Evolutionary conservation across 2,888 invertebrate species (phyloP).

Genomic region (Cheilosia variabilis): DNA sequence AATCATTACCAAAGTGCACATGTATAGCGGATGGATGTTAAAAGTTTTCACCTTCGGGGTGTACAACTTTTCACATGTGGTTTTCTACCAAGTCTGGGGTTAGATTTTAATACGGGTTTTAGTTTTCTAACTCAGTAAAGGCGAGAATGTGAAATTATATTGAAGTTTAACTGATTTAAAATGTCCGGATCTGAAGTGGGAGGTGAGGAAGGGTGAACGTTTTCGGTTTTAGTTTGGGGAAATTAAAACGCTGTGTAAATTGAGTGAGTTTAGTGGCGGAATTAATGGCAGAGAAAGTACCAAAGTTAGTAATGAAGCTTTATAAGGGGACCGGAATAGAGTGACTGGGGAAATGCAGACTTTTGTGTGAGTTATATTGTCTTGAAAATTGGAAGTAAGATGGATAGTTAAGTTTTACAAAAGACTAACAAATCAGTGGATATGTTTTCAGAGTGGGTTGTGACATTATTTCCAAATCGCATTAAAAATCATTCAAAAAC

Average conservation of each 20-base stretch:
- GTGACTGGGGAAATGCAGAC: no score
- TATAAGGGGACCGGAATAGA: no score
- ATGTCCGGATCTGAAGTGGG: neutral
- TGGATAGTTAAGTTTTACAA: no score
- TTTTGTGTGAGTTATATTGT: no score
- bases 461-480: no score
- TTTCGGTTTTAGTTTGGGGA: slow-evolving; percentile 5
- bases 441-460: no score
- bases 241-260: slow-evolving; percentile 50
- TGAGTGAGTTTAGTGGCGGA: slow-evolving; percentile 41
- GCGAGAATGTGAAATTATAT: slow-evolving; percentile 45
- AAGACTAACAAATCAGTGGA: no score
- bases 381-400: no score
- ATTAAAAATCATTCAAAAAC: no score
- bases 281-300: neutral
- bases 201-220: neutral
- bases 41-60: slow-evolving; percentile 59
- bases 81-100: slow-evolving; percentile 19
- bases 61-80: slow-evolving; percentile 41
- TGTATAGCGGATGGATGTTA: slow-evolving; percentile 41
- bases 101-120: slow-evolving; percentile 30
- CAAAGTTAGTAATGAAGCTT: no score
- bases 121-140: slow-evolving; percentile 38
- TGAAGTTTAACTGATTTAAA: slow-evolving; percentile 59
- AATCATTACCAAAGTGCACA: slow-evolving; percentile 34